These are phyloP conservation scores for Dromas ardeola DNA, from an alignment of 2,113 vertebrate genomes.

Conservation along the genomic window DNA sequence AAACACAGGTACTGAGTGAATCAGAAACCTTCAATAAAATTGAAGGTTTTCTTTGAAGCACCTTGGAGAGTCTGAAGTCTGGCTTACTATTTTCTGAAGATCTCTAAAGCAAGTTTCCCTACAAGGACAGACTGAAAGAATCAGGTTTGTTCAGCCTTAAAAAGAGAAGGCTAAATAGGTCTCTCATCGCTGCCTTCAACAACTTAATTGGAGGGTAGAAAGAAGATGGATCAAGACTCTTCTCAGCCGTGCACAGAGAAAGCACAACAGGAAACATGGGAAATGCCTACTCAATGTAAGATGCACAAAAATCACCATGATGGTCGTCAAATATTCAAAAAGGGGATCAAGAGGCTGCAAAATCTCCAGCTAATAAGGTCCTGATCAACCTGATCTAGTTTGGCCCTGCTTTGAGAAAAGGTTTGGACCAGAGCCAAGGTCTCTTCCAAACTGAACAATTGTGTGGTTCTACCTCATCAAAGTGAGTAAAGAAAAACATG, in stretches of 20 bases:
- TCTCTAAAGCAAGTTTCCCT: background rate
- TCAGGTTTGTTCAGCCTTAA: background rate
- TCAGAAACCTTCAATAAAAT: background rate
- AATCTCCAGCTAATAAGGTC: background rate
- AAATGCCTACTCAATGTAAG: background rate
- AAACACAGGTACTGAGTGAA: background rate
- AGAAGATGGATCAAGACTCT: background rate
- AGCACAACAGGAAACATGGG: background rate
- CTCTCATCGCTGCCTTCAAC: background rate
- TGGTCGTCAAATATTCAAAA: background rate
- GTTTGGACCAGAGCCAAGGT: background rate
- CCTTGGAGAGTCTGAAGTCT: background rate
- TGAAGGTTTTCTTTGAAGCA: background rate
- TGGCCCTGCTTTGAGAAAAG: background rate
- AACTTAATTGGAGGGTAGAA: background rate
- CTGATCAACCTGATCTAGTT: background rate
- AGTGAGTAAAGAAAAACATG: rapidly evolving
- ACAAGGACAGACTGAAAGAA: background rate
- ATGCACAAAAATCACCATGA: background rate
- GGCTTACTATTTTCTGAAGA: background rate
- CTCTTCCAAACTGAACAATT: background rate
- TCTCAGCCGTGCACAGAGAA: background rate
- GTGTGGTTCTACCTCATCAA: background rate
- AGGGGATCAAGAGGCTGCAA: background rate
- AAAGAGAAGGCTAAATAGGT: background rate